Percentiles rank a stretch among this genome's conserved stretches.
These are phyloP conservation scores for Diuraphis noxia DNA, from an alignment of 1,140 invertebrate species.

Conservation along the genomic window DNA sequence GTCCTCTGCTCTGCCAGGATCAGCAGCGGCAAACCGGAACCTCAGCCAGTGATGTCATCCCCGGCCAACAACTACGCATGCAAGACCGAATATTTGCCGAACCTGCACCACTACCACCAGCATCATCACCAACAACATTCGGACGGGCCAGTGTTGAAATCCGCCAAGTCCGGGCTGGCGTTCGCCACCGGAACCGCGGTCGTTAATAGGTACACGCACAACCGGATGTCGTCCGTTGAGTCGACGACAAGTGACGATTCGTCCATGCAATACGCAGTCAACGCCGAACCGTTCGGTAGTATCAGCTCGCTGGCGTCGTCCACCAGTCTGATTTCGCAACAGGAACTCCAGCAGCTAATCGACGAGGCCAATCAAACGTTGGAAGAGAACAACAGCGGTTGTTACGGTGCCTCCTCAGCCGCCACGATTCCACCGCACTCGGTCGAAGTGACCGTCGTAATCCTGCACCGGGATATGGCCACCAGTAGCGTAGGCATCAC, in stretches of 20 bases:
- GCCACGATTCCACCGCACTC: background rate
- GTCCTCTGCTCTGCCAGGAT: constrained; percentile 84
- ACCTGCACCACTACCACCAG: background rate
- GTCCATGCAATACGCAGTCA: constrained; percentile 60
- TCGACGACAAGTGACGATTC: constrained; percentile 64
- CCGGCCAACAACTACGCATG: background rate
- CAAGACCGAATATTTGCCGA: constrained; percentile 27
- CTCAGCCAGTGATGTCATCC: background rate
- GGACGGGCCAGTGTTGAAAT: background rate
- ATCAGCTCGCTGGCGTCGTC: constrained; percentile 68
- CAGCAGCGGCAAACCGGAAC: constrained; percentile 68
- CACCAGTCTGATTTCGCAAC: constrained; percentile 69
- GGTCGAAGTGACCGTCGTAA: constrained; percentile 67
- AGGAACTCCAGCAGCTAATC: constrained; percentile 68
- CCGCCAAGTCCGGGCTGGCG: background rate
- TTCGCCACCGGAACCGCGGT: background rate
- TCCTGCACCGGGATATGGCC: constrained; percentile 67
- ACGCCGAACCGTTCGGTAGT: constrained; percentile 66
- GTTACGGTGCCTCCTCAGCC: constrained; percentile 61
- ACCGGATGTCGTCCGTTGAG: constrained; percentile 62
- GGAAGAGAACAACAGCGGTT: constrained; percentile 63
- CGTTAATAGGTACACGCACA: constrained; percentile 56
- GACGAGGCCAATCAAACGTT: constrained; percentile 68
- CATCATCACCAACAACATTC: background rate
- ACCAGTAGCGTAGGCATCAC: constrained; percentile 83